These are phyloP conservation scores for Ammodramus savannarum DNA, from an alignment of 2,113 vertebrate species.

Conservation along the genomic window DNA sequence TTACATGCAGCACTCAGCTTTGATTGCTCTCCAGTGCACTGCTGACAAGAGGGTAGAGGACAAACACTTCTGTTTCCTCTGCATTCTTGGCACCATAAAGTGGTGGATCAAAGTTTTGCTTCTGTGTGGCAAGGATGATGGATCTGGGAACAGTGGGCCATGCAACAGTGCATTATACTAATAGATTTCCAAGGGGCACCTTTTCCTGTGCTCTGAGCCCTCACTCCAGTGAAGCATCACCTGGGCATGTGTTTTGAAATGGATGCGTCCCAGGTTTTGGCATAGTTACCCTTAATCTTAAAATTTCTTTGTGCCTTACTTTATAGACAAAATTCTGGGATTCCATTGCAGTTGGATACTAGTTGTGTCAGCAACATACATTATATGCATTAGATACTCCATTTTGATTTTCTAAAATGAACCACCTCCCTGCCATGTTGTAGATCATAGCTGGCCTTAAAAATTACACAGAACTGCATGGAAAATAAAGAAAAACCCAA, in stretches of 20 bases:
- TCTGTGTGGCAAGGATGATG: background rate
- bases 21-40: background rate
- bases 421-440: background rate
- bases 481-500: background rate
- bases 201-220: background rate
- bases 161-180: background rate
- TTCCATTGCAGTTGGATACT: background rate
- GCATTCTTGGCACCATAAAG: background rate
- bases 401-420: background rate
- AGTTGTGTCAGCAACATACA: background rate
- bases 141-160: background rate
- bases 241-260: background rate
- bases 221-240: background rate
- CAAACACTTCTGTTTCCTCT: background rate
- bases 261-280: background rate
- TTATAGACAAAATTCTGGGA: background rate
- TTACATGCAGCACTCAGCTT: background rate
- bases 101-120: background rate
- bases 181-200: background rate
- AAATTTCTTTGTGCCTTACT: background rate
- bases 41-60: background rate
- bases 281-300: background rate
- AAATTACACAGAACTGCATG: background rate
- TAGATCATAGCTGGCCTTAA: background rate
- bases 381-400: background rate